Evolutionary conservation across 2,888 invertebrate species (phyloP).

Genomic region (Synergus laeviventris): DNA sequence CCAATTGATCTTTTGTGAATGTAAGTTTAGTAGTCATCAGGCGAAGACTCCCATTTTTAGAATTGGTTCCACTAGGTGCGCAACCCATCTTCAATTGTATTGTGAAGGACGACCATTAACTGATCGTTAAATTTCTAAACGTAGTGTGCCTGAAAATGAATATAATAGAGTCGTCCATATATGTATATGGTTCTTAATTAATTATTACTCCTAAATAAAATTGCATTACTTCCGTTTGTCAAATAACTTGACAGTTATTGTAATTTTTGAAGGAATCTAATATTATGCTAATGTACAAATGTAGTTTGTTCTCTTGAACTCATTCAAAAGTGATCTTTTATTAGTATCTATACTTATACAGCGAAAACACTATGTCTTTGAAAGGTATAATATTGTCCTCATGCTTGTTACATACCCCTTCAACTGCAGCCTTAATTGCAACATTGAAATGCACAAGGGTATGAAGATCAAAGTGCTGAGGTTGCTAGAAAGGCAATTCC

Average conservation of each 20-base stretch:
- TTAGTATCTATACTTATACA: constrained; percentile 17
- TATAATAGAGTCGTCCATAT: background rate
- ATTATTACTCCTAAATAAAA: background rate
- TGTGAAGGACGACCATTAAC: background rate
- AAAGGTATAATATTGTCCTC: background rate
- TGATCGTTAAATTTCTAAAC: background rate
- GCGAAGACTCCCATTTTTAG: constrained; percentile 73
- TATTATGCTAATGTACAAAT: background rate
- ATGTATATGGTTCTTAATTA: background rate
- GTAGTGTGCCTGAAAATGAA: background rate
- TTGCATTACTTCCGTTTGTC: too few species aligned
- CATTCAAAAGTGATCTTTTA: background rate
- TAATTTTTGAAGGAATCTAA: too few species aligned
- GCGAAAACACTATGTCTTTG: constrained; percentile 2
- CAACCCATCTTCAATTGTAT: constrained; percentile 63
- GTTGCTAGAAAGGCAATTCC: constrained; percentile 4
- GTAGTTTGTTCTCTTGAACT: background rate
- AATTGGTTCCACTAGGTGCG: constrained; percentile 60
- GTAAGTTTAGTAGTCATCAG: constrained; percentile 76
- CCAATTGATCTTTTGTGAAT: constrained; percentile 77
- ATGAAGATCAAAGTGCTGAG: constrained; percentile 30
- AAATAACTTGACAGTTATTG: too few species aligned
- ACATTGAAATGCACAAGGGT: constrained; percentile 33
- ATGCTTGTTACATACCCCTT: background rate
- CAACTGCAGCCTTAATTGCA: constrained; percentile 33